These are phyloP conservation scores for Hylaeus volcanicus DNA, from an alignment of 1,140 invertebrate genomes.

Conservation along the genomic window DNA sequence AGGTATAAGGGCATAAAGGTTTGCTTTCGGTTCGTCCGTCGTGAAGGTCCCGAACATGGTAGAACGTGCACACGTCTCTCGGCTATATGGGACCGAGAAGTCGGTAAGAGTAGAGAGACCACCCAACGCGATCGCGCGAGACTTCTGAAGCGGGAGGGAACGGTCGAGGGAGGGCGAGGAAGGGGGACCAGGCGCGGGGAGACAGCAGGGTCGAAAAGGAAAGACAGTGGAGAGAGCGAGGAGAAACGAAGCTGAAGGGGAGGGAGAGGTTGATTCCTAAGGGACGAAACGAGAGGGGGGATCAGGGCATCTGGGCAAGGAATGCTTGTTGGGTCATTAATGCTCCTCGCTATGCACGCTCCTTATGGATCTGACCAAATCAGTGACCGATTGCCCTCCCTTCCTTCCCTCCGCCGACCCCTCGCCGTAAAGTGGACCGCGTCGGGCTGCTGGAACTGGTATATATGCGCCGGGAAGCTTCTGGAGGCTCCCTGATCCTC, in stretches of 20 bases:
- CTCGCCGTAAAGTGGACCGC: constrained; percentile 53
- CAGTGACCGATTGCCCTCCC: constrained; percentile 75
- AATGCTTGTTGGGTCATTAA: constrained; percentile 78
- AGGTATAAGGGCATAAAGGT: constrained; percentile 65
- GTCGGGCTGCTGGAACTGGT: constrained; percentile 28
- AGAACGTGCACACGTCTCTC: constrained; percentile 65
- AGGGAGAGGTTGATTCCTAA: constrained; percentile 34
- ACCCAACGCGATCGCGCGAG: constrained; percentile 79
- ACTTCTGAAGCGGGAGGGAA: constrained; percentile 65
- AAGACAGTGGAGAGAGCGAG: constrained; percentile 25
- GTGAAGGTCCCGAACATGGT: constrained; percentile 62
- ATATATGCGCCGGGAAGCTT: constrained; percentile 47
- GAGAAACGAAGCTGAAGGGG: constrained; percentile 22
- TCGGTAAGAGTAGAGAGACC: constrained; percentile 79
- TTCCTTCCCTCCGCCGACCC: constrained; percentile 15
- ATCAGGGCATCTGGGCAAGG: constrained; percentile 68
- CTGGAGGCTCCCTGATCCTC: constrained; percentile 12
- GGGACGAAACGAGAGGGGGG: constrained; percentile 45
- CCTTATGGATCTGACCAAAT: constrained; percentile 78
- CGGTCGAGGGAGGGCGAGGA: constrained; percentile 50
- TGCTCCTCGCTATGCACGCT: constrained; percentile 75
- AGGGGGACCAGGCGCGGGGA: constrained; percentile 28
- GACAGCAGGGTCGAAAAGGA: constrained; percentile 22
- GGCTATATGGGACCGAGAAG: constrained; percentile 70
- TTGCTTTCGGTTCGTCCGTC: constrained; percentile 60